phyloP scores from a whole-genome alignment of 1,140 invertebrate species.

The Diuraphis noxia region DNA sequence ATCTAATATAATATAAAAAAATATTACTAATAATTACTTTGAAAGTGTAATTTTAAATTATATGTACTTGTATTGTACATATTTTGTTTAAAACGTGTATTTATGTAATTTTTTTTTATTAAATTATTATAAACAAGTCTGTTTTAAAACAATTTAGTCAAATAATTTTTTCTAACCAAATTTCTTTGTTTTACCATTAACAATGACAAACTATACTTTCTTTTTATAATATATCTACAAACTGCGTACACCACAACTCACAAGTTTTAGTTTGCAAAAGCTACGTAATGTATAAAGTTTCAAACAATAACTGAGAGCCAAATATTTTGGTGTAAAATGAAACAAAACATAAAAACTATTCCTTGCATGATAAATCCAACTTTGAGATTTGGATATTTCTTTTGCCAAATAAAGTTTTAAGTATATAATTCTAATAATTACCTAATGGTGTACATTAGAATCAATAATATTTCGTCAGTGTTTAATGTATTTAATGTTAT shows the following conservation, averaged over 20 bases:
- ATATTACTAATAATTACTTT: neutral
- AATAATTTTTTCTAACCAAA: neutral
- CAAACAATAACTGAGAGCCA: conserved; percentile 29
- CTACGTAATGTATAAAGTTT: conserved; percentile 29
- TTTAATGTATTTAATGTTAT: neutral
- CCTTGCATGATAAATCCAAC: neutral
- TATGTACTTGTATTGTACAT: neutral
- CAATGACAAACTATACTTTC: neutral
- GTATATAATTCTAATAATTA: neutral
- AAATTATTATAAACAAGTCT: neutral
- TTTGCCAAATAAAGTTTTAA: neutral
- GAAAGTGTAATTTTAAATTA: neutral
- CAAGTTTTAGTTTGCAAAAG: conserved; percentile 8
- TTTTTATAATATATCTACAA: conserved; percentile 11
- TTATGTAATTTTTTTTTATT: neutral
- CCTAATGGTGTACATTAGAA: neutral
- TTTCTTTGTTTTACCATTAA: neutral
- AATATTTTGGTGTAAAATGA: neutral
- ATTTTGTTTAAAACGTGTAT: neutral
- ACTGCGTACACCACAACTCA: conserved; percentile 9
- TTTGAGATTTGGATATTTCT: conserved; percentile 15
- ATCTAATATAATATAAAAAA: neutral
- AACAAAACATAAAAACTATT: conserved; percentile 14
- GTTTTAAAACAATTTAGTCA: neutral
- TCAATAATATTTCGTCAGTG: neutral